Evolutionary conservation across 2,888 invertebrate species (phyloP), one percentile per base, ranked within the genome.

Genomic region (Chymomyza procnemis): DNA sequence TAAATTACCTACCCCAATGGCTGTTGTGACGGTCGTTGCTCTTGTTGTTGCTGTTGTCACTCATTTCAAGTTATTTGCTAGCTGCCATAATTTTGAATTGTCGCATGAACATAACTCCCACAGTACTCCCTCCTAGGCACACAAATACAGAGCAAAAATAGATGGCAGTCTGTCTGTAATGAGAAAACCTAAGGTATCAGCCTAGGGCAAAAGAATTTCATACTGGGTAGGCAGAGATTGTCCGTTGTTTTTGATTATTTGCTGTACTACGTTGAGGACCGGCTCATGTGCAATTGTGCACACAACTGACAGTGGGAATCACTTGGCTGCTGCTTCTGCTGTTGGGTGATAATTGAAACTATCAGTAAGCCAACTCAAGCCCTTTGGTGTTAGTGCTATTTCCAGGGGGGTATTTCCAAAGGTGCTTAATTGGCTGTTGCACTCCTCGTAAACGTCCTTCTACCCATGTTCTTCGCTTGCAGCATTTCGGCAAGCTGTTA

Each of bases 301-400:
- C 64, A 50, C 57, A 62, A 30, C 61, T 21, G 54, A 21, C 14
- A 18, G 61, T 64, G 72, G 75, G 62, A 69, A 72, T 69, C 67
- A 52, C 52, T 18, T 52, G 52, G 16, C n/a, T 16, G 6, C 18
- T 9, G 19, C 14, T 50, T 2, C 19, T 22, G 56, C 56, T 56
- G 56, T 26, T 14, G 71, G 75, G 67, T 76, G 75, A 81, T 86
- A 81, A 86, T 81, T 85, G 82, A 87, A 85, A 81, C 73, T 73
- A 76, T 81, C 87, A 86, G 86, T 86, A 87, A 85, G 87, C 77
- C 75, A 69, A 72, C 34, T 61, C 65, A 66, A 76, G 70, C 68
- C 79, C 66, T 66, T 73, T 83, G 73, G 22, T 54, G 54, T 54
- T 54, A 54, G 12, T 41, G 34, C 12, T 41, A 3, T 12, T 41